Evolutionary conservation across 2,797 vertebrate genomes (phyloP), one percentile per base, ranked within the genome.

Genomic region (Salarias fasciatus): DNA sequence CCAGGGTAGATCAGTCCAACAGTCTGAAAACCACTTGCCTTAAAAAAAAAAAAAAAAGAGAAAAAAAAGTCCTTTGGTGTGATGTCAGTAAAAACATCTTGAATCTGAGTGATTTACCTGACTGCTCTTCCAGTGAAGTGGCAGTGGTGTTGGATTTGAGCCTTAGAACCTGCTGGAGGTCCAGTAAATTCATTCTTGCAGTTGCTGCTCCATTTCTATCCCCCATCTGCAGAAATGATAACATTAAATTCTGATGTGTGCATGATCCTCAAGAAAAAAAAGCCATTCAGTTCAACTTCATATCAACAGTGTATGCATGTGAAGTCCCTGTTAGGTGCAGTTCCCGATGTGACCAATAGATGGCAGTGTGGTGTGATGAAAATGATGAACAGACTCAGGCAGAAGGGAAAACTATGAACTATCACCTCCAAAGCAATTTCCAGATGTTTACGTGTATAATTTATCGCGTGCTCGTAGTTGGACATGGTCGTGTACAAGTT

Each of bases 401-500:
- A 72, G n/a, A n/a, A n/a, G n/a, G 61, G 54, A 63, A 59, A 72
- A 78, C 33, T 29, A 31, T 65, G 72, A 88, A 82, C 70, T 86
- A 42, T 77, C 70, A 98, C 97, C 95, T 97, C 95, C 95, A 91
- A 95, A 46, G 96, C 97, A 90, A 99, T 98, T 86, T 97, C 96
- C 91, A 99, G 86, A 92, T 99, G 97, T 88, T 94, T 96, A 83
- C 96, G 95, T 61, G 96, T 95, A 6, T 96, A 99, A 65, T 94
- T 92, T 92, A 98, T 92, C 10, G 97, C 97, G 83, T 96, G 94
- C 69, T 96, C 93, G 3, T 98, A 96, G 83, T 96, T 97, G 82
- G 97, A 97, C 70, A 99, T 90, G 56, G 96, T 97, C 11, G 96
- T 98, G 51, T 98, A 94, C 37, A 96, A 96, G 13, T 99, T 98